Base-by-base conservation (phyloP, 2,113 vertebrate genomes). In the Nematolebias whitei region DNA sequence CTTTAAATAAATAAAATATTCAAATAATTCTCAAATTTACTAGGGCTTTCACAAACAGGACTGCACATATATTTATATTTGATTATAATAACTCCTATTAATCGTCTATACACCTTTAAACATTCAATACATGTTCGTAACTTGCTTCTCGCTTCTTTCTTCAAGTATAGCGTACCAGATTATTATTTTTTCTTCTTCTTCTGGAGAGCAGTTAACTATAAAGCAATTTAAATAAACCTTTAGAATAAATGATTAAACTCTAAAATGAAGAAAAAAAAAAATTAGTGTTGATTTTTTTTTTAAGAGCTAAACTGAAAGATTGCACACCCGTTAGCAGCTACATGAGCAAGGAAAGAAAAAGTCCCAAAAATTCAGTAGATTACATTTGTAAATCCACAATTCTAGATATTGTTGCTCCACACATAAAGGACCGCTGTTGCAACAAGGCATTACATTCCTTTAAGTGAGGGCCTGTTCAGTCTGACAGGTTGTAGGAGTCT, bases 241-340 rank as follows among this genome's bases (percentile, higher is more conserved):
- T 68, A 85, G 85, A 52, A 87, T 75, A 81, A 91, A 84, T 89
- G 73, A 91, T 81, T 82, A 81, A 91, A 88, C 82, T 88, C 85
- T 76, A 91, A 95, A 94, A 85, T 87, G 89, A 93, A 29, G 75
- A 74, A 73, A 51, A 29, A 77, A 74, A 73, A 51, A 74, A 78
- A 12, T 47, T 32, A 82, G 38, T 43, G 63, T 64, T 77, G 63
- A 22, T 60, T 20, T 43, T 20, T 49, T 68, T 63, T 63, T 2
- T 63, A 89, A 85, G 84, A 59, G 82, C 72, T 65, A 80, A 89
- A 81, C 80, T 84, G 81, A 88, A 86, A 23, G 78, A 93, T 94
- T 94, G 91, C 93, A 94, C 93, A 92, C 91, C 89, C 86, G 91
- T 92, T 93, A 93, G 92, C 94, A 95, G 91, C 91, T 94, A 96